These are phyloP conservation scores for Recurvirostra avosetta DNA, from an alignment of 2,113 vertebrate species.

Conservation along the genomic window DNA sequence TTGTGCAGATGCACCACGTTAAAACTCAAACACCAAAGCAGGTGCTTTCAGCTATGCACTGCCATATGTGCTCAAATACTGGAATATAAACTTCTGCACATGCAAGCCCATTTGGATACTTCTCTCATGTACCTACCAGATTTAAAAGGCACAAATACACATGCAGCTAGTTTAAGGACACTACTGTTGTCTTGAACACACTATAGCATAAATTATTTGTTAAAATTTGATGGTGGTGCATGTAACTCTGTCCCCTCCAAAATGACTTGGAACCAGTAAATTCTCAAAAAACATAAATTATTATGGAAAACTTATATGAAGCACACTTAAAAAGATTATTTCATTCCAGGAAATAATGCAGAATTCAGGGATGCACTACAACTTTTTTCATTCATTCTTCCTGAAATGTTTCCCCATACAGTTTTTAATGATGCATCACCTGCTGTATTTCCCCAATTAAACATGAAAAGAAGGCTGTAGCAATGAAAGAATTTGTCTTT, in stretches of 20 bases:
- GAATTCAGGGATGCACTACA: background rate
- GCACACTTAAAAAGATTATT: background rate
- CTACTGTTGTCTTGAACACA: background rate
- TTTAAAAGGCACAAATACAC: background rate
- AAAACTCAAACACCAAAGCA: background rate
- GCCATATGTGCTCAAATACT: background rate
- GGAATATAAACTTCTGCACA: background rate
- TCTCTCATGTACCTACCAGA: background rate
- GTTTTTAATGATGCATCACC: background rate
- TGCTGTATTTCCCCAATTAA: background rate
- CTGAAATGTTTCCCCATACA: background rate
- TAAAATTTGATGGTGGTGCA: background rate
- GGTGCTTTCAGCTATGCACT: background rate
- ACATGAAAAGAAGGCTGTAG: background rate
- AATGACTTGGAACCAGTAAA: background rate
- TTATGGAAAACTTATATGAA: background rate
- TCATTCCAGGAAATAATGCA: background rate
- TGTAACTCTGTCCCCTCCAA: background rate
- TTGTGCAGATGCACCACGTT: background rate
- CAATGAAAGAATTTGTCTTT: background rate
- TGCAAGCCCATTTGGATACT: background rate
- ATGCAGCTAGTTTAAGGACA: background rate
- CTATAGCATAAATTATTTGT: background rate
- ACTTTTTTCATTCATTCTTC: background rate
- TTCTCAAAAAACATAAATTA: background rate